These are phyloP conservation scores for Cirrhinus molitorella DNA, from an alignment of 2,797 vertebrate genomes.

Conservation along the genomic window DNA sequence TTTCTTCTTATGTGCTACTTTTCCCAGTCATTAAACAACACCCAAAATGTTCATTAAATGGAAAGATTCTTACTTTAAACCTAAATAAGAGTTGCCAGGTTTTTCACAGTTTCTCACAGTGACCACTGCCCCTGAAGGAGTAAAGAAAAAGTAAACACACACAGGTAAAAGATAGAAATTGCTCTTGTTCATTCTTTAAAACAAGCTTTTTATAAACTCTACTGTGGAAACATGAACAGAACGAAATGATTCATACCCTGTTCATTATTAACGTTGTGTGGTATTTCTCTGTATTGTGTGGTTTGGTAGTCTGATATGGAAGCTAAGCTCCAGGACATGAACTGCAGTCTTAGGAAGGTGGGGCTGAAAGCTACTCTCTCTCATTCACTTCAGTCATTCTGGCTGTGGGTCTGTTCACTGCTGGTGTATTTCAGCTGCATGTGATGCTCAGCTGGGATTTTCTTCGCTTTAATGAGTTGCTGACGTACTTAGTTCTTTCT, in stretches of 20 bases:
- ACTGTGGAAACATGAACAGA: background rate
- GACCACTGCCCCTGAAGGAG: background rate
- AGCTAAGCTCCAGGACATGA: conserved; percentile 98
- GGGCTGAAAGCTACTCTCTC: conserved; percentile 78
- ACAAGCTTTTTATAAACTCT: background rate
- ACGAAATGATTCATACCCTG: background rate
- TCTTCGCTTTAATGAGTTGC: conserved; percentile 72
- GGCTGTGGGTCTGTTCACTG: conserved; percentile 65
- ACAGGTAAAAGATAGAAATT: background rate
- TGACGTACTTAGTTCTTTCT: conserved; percentile 30
- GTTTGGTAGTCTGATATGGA: conserved; percentile 96
- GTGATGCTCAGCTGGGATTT: conserved; percentile 67
- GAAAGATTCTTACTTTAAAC: background rate
- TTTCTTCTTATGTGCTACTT: background rate
- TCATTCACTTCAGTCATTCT: conserved; percentile 52
- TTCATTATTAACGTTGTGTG: conserved; percentile 4
- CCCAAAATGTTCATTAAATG: background rate
- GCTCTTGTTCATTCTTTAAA: background rate
- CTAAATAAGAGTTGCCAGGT: background rate
- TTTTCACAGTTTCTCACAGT: background rate
- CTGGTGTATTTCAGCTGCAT: conserved; percentile 69
- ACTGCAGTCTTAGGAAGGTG: conserved; percentile 99
- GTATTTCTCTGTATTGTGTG: conserved; percentile 87
- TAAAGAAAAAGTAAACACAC: background rate
- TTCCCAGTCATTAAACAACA: too few relatives aligned